phyloP scores from a whole-genome alignment of 2,113 vertebrate species.

The Catharus bicknelli region DNA sequence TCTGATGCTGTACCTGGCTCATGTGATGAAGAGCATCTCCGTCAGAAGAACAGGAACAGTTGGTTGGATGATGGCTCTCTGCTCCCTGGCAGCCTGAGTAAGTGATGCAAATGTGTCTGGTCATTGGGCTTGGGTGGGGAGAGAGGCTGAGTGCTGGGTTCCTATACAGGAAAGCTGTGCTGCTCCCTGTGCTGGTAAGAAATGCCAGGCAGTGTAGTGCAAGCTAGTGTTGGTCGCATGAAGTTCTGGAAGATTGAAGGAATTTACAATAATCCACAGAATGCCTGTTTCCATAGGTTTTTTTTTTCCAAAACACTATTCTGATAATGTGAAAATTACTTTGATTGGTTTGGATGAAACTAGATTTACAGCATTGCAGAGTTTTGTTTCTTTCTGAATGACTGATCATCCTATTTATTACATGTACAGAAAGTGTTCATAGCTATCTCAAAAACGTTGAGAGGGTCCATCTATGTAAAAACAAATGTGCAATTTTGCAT shows the following conservation, averaged over 20 bases:
- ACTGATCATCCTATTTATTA: background rate
- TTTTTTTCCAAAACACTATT: background rate
- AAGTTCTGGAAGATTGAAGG: background rate
- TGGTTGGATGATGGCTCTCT: constrained; percentile 71
- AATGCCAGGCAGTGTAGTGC: background rate
- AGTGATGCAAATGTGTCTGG: background rate
- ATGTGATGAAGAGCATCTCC: constrained; percentile 77
- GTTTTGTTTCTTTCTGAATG: background rate
- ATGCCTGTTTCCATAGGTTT: background rate
- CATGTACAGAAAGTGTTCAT: background rate
- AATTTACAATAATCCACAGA: background rate
- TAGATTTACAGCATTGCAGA: background rate
- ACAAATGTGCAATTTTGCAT: background rate
- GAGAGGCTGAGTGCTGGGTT: background rate
- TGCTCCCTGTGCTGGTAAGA: background rate
- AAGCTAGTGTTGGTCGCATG: background rate
- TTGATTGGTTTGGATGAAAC: background rate
- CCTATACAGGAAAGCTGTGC: background rate
- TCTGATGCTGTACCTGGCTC: constrained; percentile 76
- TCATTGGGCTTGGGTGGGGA: background rate
- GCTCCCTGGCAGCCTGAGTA: constrained; percentile 63
- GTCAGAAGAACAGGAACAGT: constrained; percentile 73
- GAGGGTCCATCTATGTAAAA: background rate
- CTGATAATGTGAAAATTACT: background rate
- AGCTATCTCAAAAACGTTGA: background rate